Percentiles rank a stretch among this genome's conserved stretches.
Evolutionary conservation across 2,797 vertebrate species (phyloP).

Genomic region (Microcaecilia unicolor): DNA sequence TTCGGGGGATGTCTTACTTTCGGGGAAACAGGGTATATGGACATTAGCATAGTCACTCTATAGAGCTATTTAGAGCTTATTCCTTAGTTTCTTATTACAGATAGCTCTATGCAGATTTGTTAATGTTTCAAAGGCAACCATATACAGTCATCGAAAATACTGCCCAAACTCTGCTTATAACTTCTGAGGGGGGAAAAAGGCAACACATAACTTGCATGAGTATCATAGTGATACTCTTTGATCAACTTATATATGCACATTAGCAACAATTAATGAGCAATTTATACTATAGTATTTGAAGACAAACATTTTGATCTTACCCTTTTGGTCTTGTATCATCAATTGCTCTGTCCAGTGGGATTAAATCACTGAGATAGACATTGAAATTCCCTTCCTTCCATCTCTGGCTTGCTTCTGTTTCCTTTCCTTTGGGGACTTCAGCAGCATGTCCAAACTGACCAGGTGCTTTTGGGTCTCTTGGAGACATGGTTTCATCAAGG

Average conservation of each 20-base stretch:
- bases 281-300: not conserved
- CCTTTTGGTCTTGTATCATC: slow-evolving; percentile 78
- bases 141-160: too few relatives aligned
- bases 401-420: slow-evolving; percentile 62
- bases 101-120: too few relatives aligned
- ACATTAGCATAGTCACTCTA: too few relatives aligned
- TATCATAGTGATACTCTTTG: too few relatives aligned
- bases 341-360: slow-evolving; percentile 83
- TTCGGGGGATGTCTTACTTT: too few relatives aligned
- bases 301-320: slow-evolving; percentile 56
- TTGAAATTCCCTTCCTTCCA: slow-evolving; percentile 95
- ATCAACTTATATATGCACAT: not conserved
- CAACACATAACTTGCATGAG: rapidly evolving
- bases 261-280: not conserved
- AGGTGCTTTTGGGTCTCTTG: slow-evolving; percentile 63
- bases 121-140: too few relatives aligned
- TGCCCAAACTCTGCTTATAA: not conserved
- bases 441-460: slow-evolving; percentile 81
- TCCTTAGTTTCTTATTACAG: too few relatives aligned
- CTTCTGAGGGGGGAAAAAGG: not conserved
- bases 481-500: slow-evolving; percentile 66
- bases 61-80: too few relatives aligned
- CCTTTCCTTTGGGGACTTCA: slow-evolving; percentile 50
- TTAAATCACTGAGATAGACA: slow-evolving; percentile 87
- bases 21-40: too few relatives aligned